Conservation (phyloP, 2,113 vertebrate species). For the Python bivittatus region DNA sequence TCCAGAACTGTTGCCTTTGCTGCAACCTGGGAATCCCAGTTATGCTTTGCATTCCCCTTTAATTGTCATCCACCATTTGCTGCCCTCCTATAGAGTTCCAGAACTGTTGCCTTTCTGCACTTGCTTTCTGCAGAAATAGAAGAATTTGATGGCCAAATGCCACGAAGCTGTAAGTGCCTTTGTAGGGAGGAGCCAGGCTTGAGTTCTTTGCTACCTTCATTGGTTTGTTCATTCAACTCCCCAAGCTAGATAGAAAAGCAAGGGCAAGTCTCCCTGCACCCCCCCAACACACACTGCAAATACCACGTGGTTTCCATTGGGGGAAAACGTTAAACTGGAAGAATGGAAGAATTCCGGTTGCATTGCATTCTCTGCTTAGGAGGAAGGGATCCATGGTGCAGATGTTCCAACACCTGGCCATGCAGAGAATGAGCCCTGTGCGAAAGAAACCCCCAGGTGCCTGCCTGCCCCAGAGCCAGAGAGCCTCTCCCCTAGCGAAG, state of each 20-base stretch:
- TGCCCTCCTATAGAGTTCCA: background rate
- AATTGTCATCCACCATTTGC: background rate
- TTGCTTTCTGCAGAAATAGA: background rate
- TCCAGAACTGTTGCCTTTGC: background rate
- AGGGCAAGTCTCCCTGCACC: background rate
- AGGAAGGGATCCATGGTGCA: constrained; percentile 63
- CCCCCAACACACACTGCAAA: background rate
- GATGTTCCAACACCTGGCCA: constrained; percentile 61
- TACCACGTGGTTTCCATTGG: background rate
- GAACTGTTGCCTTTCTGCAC: background rate
- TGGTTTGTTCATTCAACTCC: no score
- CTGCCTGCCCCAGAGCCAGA: constrained; percentile 44
- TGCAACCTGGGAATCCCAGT: background rate
- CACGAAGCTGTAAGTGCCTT: background rate
- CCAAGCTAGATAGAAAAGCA: background rate
- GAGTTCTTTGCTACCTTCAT: no score
- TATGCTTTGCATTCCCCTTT: background rate
- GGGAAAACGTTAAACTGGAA: background rate
- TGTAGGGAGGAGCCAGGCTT: no score
- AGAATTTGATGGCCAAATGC: background rate
- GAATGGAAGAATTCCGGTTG: background rate
- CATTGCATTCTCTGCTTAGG: constrained; percentile 33
- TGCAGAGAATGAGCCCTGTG: constrained; percentile 63
- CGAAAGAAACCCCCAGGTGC: constrained; percentile 54
- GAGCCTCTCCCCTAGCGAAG: constrained; percentile 52